Evolutionary conservation across 2,113 vertebrate genomes (phyloP), one percentile per base, ranked within the genome.

Genomic region (Hemicordylus capensis): DNA sequence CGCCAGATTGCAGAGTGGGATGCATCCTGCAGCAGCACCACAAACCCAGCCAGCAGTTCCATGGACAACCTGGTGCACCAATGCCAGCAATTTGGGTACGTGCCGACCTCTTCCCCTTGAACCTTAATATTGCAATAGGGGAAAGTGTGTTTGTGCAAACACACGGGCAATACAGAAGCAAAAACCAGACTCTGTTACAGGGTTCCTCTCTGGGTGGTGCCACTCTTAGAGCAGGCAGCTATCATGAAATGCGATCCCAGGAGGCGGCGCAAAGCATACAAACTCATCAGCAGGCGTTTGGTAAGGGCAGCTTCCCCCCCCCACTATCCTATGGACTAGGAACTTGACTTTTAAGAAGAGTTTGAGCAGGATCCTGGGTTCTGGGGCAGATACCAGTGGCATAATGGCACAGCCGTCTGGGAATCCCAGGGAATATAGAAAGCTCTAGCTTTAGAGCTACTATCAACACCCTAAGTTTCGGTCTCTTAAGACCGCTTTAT

Each of bases 131-230:
- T 59, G 24, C 5, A 9, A 9, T 15, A 28, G 10, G 4, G 51
- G 51, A 54, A 51, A 51, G 48, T 51, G 48, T 51, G 48, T 51
- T 6, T 54, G 51, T 54, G 51, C 17, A 17, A 54, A 26, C 42
- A 26, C 12, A 44, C 31, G 3, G 4, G 3, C 20, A 7, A 42
- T 26, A 31, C 58, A n/a, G 15, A 31, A 42, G 19, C 42, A 9
- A 5, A 28, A 2, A 20, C n/a, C 72, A 24, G 8, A 8, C 42
- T 59, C 44, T 56, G 1, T 58, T 79, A 6, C 69, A 86, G 84
- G 31, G 20, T 78, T n/a, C 88, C 75, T 1, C 80, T 31, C 26
- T 89, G 88, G 84, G 58, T 89, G 39, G 46, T 46, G 7, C 75
- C 83, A 2, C 28, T 76, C 37, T 42, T 89, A 48, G 5, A 83